phyloP scores from a whole-genome alignment of 2,113 vertebrate genomes.

The Tupaia chinensis region DNA sequence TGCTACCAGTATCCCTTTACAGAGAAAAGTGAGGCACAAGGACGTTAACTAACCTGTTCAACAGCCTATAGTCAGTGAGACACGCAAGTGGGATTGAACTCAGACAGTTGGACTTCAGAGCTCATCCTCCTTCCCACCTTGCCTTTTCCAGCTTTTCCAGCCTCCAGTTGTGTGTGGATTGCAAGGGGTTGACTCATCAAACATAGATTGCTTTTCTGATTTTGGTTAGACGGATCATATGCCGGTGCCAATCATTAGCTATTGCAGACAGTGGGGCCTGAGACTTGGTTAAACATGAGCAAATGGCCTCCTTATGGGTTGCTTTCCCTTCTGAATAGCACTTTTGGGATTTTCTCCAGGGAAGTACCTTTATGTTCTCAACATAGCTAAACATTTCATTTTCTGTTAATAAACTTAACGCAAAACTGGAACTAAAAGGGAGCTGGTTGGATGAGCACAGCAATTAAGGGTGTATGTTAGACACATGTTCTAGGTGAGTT shows the following conservation, averaged over 20 bases:
- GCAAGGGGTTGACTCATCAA: background rate
- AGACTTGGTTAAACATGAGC: background rate
- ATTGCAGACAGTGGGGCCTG: background rate
- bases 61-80: background rate
- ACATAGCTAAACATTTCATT: background rate
- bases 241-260: background rate
- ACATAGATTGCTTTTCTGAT: background rate
- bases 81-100: background rate
- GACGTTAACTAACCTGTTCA: background rate
- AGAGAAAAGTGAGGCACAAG: background rate
- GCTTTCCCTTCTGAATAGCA: slow-evolving; percentile 17
- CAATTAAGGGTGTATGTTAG: background rate
- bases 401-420: slow-evolving; percentile 40
- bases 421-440: background rate
- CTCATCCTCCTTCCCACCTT: background rate
- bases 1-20: background rate
- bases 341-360: background rate
- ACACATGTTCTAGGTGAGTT: slow-evolving; percentile 1
- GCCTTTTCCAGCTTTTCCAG: background rate
- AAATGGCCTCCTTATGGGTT: background rate
- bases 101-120: background rate
- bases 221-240: background rate
- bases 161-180: too few species aligned
- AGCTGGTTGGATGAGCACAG: background rate
- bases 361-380: background rate